These are phyloP conservation scores for Neodiprion fabricii DNA, from an alignment of 1,140 invertebrate species.

Conservation along the genomic window DNA sequence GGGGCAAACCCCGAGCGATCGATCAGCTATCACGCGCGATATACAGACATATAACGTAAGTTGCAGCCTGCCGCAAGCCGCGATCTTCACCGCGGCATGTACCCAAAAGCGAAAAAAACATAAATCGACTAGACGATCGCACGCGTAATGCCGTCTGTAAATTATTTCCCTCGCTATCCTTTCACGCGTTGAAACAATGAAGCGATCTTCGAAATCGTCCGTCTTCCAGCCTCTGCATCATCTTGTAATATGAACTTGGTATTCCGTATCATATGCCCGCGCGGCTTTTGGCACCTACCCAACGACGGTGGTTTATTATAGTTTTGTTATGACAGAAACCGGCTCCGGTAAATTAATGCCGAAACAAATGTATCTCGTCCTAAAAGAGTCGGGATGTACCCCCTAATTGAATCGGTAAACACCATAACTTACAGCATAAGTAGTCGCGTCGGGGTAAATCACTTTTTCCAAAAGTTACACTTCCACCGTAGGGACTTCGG, in stretches of 20 bases:
- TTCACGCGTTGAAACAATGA: background rate
- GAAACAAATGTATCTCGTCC: slow-evolving; percentile 58
- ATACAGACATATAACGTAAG: no score
- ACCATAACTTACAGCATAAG: slow-evolving; percentile 57
- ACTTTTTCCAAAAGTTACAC: slow-evolving; percentile 33
- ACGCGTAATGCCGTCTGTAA: background rate
- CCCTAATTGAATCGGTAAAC: slow-evolving; percentile 63
- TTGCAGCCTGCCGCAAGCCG: background rate
- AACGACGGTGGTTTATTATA: slow-evolving; percentile 58
- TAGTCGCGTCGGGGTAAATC: slow-evolving; percentile 49
- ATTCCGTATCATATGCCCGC: background rate
- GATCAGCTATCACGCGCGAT: background rate
- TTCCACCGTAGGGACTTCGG: no score
- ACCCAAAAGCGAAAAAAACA: no score
- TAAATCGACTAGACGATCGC: background rate
- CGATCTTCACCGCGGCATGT: background rate
- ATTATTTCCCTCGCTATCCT: background rate
- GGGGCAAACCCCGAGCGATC: slow-evolving; percentile 20
- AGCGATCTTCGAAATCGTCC: background rate
- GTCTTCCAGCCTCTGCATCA: background rate
- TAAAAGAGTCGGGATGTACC: slow-evolving; percentile 39
- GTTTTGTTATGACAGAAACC: slow-evolving; percentile 60
- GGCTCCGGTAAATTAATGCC: slow-evolving; percentile 60
- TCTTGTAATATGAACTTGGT: background rate
- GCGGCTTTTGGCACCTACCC: slow-evolving; percentile 36